Percentiles rank a stretch among this genome's conserved stretches.
Evolutionary conservation across 1,140 invertebrate genomes (phyloP).

Genomic region (Neodiprion virginianus): DNA sequence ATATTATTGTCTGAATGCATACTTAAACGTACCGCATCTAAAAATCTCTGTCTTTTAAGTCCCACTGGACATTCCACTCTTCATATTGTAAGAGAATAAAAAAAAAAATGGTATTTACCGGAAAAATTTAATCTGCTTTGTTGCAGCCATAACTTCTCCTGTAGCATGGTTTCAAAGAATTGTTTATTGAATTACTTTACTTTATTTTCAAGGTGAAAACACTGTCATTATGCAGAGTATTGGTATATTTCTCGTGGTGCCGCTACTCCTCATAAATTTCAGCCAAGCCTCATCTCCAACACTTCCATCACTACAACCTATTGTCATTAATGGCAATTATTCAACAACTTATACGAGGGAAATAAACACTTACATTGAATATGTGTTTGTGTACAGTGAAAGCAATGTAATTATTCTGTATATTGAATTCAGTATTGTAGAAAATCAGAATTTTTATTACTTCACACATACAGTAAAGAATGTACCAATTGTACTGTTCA

Average conservation of each 20-base stretch:
- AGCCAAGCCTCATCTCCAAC: neutral
- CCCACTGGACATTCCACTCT: too few relatives aligned
- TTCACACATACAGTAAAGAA: conserved; percentile 3
- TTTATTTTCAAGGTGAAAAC: neutral
- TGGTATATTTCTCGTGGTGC: conserved; percentile 4
- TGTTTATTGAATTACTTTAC: neutral
- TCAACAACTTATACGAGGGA: neutral
- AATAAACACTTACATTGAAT: conserved; percentile 41
- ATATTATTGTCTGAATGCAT: too few relatives aligned
- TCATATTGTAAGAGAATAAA: too few relatives aligned
- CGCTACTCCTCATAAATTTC: neutral
- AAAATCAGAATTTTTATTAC: neutral
- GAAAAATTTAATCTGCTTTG: too few relatives aligned
- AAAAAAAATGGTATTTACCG: too few relatives aligned
- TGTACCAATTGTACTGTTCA: neutral
- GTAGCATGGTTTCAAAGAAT: too few relatives aligned
- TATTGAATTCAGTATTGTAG: neutral
- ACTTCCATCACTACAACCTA: conserved; percentile 11
- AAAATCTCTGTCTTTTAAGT: too few relatives aligned
- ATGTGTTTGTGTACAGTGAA: conserved; percentile 42
- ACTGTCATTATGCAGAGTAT: neutral
- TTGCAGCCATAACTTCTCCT: too few relatives aligned
- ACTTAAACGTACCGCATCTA: too few relatives aligned
- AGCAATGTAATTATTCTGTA: conserved; percentile 31
- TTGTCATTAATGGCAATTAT: conserved; percentile 1